phyloP scores from a whole-genome alignment of 2,113 vertebrate genomes.

The Tautogolabrus adspersus region DNA sequence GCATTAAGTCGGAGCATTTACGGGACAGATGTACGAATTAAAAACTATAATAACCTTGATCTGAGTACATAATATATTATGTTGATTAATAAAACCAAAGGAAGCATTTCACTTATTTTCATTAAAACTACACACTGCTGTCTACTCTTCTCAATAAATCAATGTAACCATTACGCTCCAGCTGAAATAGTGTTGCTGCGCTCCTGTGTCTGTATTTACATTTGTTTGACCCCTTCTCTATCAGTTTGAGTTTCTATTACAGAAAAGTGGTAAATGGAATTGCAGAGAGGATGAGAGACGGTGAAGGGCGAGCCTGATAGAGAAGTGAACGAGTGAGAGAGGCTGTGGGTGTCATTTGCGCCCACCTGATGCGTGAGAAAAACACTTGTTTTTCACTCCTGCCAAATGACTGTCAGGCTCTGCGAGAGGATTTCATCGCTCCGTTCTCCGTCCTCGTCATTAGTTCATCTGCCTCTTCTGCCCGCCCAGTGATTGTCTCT shows the following conservation, averaged over 20 bases:
- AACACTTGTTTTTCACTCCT: slow-evolving; percentile 68
- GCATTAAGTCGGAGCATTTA: too few species aligned
- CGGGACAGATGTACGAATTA: too few species aligned
- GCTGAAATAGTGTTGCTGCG: slow-evolving; percentile 2
- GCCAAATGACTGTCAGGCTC: slow-evolving; percentile 67
- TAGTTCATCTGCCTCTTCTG: slow-evolving; percentile 80
- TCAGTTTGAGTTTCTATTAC: slow-evolving; percentile 56
- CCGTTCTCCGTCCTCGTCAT: slow-evolving; percentile 66
- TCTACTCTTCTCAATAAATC: not conserved
- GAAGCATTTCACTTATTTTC: not conserved
- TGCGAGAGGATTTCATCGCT: slow-evolving; percentile 61
- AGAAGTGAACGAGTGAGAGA: slow-evolving; percentile 27
- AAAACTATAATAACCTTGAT: too few species aligned
- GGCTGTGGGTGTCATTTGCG: slow-evolving; percentile 65
- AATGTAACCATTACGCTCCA: slow-evolving; percentile 1
- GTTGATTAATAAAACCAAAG: too few species aligned
- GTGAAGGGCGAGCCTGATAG: slow-evolving; percentile 21
- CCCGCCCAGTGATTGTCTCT: slow-evolving; percentile 71
- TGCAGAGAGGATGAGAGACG: slow-evolving; percentile 42
- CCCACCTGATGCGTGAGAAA: slow-evolving; percentile 64
- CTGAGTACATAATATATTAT: too few species aligned
- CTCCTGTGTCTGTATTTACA: slow-evolving; percentile 54
- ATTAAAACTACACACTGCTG: not conserved
- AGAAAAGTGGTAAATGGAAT: slow-evolving; percentile 57
- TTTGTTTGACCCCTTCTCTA: slow-evolving; percentile 49